Percentiles rank a stretch among this genome's conserved stretches.
Conservation (phyloP, 2,113 vertebrate genomes). For the Empidonax alnorum region DNA sequence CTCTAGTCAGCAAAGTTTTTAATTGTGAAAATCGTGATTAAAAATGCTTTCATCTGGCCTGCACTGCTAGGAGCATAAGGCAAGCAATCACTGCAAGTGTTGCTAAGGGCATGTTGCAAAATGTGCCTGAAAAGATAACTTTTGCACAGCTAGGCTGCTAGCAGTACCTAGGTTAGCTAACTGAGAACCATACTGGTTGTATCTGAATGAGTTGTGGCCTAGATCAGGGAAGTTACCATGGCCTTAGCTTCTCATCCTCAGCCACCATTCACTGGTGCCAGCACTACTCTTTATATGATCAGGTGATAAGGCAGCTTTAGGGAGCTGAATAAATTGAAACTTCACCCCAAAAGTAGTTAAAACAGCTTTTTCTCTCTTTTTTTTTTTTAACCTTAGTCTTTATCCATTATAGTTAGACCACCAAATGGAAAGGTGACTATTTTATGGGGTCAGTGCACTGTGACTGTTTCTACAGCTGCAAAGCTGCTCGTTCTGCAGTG, state of each 20-base stretch:
- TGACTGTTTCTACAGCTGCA: neutral
- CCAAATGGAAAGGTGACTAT: neutral
- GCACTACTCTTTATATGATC: neutral
- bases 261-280: neutral
- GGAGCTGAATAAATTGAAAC: neutral
- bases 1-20: neutral
- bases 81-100: neutral
- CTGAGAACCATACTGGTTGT: neutral
- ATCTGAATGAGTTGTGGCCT: accelerated
- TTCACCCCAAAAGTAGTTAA: neutral
- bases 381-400: neutral
- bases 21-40: neutral
- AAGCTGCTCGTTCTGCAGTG: neutral
- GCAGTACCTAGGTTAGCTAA: neutral
- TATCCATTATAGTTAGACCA: neutral
- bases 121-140: neutral
- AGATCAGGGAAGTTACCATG: neutral
- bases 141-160: neutral
- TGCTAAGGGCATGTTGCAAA: neutral
- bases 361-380: neutral
- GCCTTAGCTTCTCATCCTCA: neutral
- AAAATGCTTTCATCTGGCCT: neutral
- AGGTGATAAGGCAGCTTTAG: neutral
- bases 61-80: neutral
- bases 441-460: neutral